Percentiles rank a stretch among this genome's conserved stretches.
Evolutionary conservation across 2,888 invertebrate species (phyloP).

Genomic region (Thymelicus lineola): DNA sequence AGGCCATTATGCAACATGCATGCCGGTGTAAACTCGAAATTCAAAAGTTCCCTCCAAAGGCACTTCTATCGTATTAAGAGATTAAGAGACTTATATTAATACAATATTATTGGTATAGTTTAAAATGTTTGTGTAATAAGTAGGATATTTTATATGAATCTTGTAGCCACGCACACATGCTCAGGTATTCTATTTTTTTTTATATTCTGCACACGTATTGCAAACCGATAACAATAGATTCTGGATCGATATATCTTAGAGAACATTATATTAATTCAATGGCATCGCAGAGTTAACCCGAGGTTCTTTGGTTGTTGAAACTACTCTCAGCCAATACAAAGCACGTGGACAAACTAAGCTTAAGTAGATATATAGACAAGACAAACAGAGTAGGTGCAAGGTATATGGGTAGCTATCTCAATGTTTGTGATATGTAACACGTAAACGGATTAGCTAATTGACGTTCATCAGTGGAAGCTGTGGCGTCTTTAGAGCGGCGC

Average conservation of each 20-base stretch:
- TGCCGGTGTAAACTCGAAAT: neutral
- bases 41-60: neutral
- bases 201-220: neutral
- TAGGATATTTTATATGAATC: no score
- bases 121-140: no score
- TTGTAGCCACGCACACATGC: no score
- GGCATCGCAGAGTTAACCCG: neutral
- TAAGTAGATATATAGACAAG: no score
- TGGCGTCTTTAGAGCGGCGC: neutral
- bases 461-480: neutral
- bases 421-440: neutral
- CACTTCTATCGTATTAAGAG: neutral
- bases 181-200: no score
- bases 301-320: neutral
- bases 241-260: neutral
- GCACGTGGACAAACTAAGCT: no score
- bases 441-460: constrained; percentile 22
- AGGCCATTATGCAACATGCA: neutral
- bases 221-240: neutral
- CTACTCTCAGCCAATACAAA: neutral
- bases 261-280: neutral
- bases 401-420: constrained; percentile 6
- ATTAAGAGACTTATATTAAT: neutral
- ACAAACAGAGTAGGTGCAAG: no score
- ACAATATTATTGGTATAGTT: neutral